phyloP scores from a whole-genome alignment of 2,113 vertebrate genomes.

The Prunella fulvescens region DNA sequence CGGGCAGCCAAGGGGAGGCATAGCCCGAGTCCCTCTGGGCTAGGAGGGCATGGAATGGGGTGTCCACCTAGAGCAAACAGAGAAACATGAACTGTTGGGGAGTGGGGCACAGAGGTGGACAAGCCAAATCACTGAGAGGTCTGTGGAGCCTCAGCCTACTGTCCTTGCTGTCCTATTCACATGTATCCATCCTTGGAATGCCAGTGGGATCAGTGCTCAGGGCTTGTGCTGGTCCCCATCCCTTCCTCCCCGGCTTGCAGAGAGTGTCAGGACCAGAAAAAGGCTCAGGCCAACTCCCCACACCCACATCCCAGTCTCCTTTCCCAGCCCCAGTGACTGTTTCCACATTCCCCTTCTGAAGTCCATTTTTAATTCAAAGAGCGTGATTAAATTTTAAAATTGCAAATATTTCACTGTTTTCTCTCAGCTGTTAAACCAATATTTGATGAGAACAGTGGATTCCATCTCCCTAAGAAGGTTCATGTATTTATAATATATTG shows the following conservation, averaged over 20 bases:
- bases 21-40: fast-evolving
- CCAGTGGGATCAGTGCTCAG: fast-evolving
- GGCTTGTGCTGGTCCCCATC: fast-evolving
- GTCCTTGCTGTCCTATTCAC: background rate
- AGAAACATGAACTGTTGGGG: fast-evolving
- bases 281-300: background rate
- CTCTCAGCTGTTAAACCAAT: background rate
- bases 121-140: fast-evolving
- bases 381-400: background rate
- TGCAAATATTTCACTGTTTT: background rate
- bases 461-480: background rate
- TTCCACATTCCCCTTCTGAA: background rate
- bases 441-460: constrained; percentile 6
- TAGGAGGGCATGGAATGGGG: background rate
- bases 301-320: background rate
- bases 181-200: background rate
- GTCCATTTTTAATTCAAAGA: background rate
- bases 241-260: background rate
- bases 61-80: background rate
- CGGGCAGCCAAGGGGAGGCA: background rate
- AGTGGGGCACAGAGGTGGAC: background rate
- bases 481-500: constrained; percentile 14
- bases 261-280: background rate
- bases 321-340: background rate
- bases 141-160: background rate